These are phyloP conservation scores for Troilus luridus DNA, from an alignment of 2,888 invertebrate species.

Conservation along the genomic window DNA sequence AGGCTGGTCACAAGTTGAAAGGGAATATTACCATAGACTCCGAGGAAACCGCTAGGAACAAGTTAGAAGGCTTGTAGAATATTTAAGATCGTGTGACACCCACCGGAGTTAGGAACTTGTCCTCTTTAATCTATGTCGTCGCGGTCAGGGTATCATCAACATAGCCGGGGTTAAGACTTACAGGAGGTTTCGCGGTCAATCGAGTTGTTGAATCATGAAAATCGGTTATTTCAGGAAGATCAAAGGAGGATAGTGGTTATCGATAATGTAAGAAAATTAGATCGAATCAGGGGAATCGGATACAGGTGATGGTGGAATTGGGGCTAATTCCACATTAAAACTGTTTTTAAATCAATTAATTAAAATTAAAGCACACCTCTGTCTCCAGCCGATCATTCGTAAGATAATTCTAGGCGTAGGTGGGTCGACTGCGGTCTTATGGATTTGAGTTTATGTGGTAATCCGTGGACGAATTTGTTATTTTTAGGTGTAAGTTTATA, in stretches of 20 bases:
- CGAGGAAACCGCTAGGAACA: neutral
- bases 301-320: neutral
- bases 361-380: too few species aligned
- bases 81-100: constrained; percentile 4
- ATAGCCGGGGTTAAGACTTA: neutral
- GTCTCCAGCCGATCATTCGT: too few species aligned
- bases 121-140: neutral
- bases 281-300: neutral
- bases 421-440: too few species aligned
- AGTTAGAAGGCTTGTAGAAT: constrained; percentile 1
- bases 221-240: neutral
- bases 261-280: neutral
- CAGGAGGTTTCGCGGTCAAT: neutral
- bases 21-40: neutral
- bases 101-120: neutral
- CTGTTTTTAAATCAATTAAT: neutral
- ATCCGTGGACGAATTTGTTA: too few species aligned
- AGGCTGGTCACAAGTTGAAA: neutral
- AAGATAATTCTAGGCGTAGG: too few species aligned
- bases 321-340: neutral
- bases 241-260: neutral
- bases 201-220: neutral
- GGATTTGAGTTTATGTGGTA: too few species aligned
- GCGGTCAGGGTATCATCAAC: constrained; percentile 7
- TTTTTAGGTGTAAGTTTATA: too few species aligned